Evolutionary conservation across 2,113 vertebrate genomes (phyloP), one percentile per base, ranked within the genome.

Genomic region (Calypte anna): DNA sequence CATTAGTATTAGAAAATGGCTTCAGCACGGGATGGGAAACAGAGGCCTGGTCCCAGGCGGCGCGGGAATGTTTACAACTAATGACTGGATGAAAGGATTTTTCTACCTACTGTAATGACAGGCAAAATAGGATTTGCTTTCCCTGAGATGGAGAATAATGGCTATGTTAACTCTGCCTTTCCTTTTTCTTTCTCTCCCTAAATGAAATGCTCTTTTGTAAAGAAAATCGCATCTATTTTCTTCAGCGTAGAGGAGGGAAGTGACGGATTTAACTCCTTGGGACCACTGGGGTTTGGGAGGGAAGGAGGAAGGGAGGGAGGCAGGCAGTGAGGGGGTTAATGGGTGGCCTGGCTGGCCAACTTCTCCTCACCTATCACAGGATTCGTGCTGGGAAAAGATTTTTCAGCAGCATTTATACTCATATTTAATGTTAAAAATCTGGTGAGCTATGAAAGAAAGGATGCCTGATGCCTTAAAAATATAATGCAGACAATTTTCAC

Each of bases 1-100:
- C 98, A 98, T 98, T 97, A 98, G 98, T 98, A 97, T 98, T 96
- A 97, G 98, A 98, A 98, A 98, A 98, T 98, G 98, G 98, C 98
- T 98, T 97, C 97, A 6, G 97, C 92, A 92, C 96, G 90, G 96
- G 97, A 97, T 94, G 96, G 97, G 98, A 98, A 98, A 97, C 97
- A 92, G 89, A 98, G 98, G 97, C 98, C 97, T 86, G 91, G 94
- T 98, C 98, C 98, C 98, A 97, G 97, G 97, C 97, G 98, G 97
- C 97, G 11, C 54, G 3, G 68, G 96, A 97, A 97, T 98, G 98
- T 98, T 98, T 98, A 98, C 97, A 98, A 97, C 97, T 98, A 98
- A 98, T 97, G 97, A 98, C 97, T 94, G 97, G 97, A 98, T 98
- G 97, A 98, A 98, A 98, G 97, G 98, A 96, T 97, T 97, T 98